Evolutionary conservation across 2,113 vertebrate genomes (phyloP).

Genomic region (Sterrhoptilus dennistouni): DNA sequence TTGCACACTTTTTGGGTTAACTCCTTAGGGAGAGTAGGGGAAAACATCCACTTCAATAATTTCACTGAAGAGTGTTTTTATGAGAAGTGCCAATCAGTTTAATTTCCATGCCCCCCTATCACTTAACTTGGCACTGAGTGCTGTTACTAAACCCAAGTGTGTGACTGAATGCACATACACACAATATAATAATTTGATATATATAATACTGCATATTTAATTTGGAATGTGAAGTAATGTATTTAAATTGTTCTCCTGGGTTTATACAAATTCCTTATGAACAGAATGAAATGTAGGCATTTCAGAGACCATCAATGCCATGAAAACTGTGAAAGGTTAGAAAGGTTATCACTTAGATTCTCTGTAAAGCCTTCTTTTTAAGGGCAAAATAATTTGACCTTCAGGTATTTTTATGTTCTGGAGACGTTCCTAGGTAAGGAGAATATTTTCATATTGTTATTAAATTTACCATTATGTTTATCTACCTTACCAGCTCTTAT

Average conservation of each 20-base stretch:
- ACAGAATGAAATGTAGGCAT: neutral
- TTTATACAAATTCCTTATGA: neutral
- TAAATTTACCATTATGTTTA: neutral
- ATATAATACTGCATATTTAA: neutral
- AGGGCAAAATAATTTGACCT: neutral
- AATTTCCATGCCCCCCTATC: neutral
- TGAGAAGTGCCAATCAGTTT: neutral
- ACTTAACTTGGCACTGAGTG: neutral
- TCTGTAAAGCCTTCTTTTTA: neutral
- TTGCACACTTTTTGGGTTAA: neutral
- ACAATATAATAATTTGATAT: neutral
- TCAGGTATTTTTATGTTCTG: neutral
- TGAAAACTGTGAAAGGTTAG: neutral
- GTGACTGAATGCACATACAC: neutral
- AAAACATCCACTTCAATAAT: neutral
- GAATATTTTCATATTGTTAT: neutral
- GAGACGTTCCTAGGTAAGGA: neutral
- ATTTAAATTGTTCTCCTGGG: neutral
- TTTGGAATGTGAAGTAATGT: neutral
- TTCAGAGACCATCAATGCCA: neutral
- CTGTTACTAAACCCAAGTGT: constrained; percentile 9
- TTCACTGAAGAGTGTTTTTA: neutral
- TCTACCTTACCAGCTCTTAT: neutral
- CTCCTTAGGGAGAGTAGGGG: neutral
- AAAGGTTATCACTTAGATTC: neutral